Percentiles rank a stretch among this genome's conserved stretches.
These are phyloP conservation scores for Salminus brasiliensis DNA, from an alignment of 2,113 vertebrate genomes.

Conservation along the genomic window DNA sequence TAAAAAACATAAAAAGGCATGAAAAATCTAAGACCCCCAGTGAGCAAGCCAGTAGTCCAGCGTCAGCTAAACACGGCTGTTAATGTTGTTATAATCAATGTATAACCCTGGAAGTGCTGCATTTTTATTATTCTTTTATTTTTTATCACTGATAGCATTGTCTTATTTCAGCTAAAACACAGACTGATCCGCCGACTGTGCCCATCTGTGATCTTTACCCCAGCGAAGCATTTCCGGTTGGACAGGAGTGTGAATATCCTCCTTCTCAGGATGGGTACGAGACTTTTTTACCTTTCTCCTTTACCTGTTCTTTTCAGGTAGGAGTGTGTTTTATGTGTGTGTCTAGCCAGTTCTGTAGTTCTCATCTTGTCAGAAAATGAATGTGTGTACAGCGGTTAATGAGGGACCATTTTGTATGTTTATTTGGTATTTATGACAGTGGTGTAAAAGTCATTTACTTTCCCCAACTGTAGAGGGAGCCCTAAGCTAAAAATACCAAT, in stretches of 20 bases:
- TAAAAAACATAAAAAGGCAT: too few species aligned
- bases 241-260: conserved; percentile 96
- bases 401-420: too few species aligned
- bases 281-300: conserved; percentile 39
- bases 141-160: conserved; percentile 54
- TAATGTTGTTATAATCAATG: not conserved
- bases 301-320: not conserved
- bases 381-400: too few species aligned
- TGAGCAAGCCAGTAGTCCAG: too few species aligned
- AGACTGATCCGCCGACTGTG: conserved; percentile 95
- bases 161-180: conserved; percentile 85
- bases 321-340: not conserved
- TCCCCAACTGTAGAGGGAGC: too few species aligned
- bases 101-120: not conserved
- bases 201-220: conserved; percentile 95
- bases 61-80: too few species aligned
- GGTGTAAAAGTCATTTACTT: too few species aligned
- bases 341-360: too few species aligned
- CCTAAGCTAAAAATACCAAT: too few species aligned
- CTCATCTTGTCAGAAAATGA: too few species aligned
- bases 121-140: not conserved
- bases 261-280: conserved; percentile 93
- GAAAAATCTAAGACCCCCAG: too few species aligned
- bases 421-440: too few species aligned
- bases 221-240: conserved; percentile 88